Percentiles rank a stretch among this genome's conserved stretches.
These are phyloP conservation scores for Protaetia brevitarsis DNA, from an alignment of 1,140 invertebrate species.

Conservation along the genomic window DNA sequence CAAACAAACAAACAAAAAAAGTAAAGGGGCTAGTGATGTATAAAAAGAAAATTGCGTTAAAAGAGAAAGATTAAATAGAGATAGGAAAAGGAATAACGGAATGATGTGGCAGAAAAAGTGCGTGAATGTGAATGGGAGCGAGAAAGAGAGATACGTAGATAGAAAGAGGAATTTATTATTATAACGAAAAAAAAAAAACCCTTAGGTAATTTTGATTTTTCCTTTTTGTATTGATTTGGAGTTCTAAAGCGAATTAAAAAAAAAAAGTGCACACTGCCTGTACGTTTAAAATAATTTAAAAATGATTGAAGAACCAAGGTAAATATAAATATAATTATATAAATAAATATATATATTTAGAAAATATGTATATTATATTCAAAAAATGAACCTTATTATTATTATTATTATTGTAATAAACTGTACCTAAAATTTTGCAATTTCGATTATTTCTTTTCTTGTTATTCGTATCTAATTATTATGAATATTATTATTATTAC, in stretches of 20 bases:
- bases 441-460: slow-evolving; percentile 19
- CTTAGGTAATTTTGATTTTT: slow-evolving; percentile 3
- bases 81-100: background rate
- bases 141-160: too few relatives aligned
- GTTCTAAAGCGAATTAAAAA: background rate
- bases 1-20: background rate
- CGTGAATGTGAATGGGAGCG: too few relatives aligned
- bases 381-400: too few relatives aligned
- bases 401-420: too few relatives aligned
- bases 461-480: slow-evolving; percentile 11
- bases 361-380: too few relatives aligned
- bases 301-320: too few relatives aligned
- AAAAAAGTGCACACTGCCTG: slow-evolving; percentile 23
- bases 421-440: slow-evolving; percentile 1
- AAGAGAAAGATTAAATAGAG: background rate
- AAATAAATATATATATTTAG: too few relatives aligned
- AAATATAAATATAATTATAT: too few relatives aligned
- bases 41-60: background rate
- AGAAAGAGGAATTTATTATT: slow-evolving; percentile 12
- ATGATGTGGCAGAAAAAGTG: too few relatives aligned
- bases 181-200: too few relatives aligned
- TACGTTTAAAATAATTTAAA: background rate
- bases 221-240: slow-evolving; percentile 7
- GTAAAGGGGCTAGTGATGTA: slow-evolving; percentile 25
- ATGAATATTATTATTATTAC: slow-evolving; percentile 19